phyloP scores from a whole-genome alignment of 53 echinoderm and acorn worm species.

The Zoroaster sp. region DNA sequence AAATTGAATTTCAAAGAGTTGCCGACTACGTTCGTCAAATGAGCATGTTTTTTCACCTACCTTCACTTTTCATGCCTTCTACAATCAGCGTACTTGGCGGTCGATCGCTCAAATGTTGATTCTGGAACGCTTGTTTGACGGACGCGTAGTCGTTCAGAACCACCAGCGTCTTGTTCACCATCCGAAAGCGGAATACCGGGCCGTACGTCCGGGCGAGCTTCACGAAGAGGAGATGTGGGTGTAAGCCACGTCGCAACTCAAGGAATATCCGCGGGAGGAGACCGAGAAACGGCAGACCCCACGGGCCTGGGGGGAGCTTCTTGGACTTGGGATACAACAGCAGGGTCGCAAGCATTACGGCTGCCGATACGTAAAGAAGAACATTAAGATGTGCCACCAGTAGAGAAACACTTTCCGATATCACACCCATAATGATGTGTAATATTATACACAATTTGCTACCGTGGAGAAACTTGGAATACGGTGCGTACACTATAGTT shows the following conservation, averaged over 20 bases:
- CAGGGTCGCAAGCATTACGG: not conserved
- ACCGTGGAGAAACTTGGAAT: no score
- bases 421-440: not conserved
- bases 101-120: conserved; percentile 1
- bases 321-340: not conserved
- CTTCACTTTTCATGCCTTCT: conserved; percentile 36
- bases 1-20: no score
- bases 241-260: conserved; percentile 6
- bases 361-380: not conserved
- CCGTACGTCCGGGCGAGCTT: conserved; percentile 1
- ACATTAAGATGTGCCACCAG: not conserved
- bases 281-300: conserved; percentile 17
- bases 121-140: conserved; percentile 22
- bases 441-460: no score
- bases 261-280: not conserved
- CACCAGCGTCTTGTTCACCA: conserved; percentile 29
- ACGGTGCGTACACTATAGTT: no score
- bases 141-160: conserved; percentile 24
- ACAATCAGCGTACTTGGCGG: conserved; percentile 33
- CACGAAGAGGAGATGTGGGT: conserved; percentile 26
- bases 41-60: not conserved
- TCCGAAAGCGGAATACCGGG: not conserved
- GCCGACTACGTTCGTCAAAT: not conserved
- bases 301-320: conserved; percentile 20
- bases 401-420: not conserved